A percentile compares a stretch with the other conserved stretches of the same genome.
These are phyloP conservation scores for Cirrhinus molitorella DNA, from an alignment of 2,797 vertebrate genomes.

Conservation along the genomic window DNA sequence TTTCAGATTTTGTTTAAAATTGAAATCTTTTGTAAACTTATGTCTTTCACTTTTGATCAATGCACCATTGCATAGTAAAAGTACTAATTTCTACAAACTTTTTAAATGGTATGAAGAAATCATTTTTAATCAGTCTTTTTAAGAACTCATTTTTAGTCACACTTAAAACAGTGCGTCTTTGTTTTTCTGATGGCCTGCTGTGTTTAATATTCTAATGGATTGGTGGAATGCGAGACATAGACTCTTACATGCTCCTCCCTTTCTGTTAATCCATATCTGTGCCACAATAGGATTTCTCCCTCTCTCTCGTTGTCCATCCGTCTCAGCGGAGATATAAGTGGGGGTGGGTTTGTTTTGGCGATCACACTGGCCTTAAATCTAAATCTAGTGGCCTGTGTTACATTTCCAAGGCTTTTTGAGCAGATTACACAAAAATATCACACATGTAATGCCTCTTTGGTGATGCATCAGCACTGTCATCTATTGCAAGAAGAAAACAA, in stretches of 20 bases:
- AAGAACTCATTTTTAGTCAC: no score
- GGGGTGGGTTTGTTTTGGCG: neutral
- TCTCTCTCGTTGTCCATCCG: neutral
- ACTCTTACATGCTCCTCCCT: neutral
- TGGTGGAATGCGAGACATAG: neutral
- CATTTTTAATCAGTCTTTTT: no score
- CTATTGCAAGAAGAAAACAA: neutral
- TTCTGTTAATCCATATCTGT: constrained; percentile 41
- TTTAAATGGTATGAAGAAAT: no score
- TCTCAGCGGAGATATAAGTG: neutral
- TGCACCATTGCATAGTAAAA: neutral
- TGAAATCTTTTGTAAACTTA: neutral
- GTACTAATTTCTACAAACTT: neutral
- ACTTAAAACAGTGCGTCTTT: constrained; percentile 12
- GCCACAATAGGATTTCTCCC: constrained; percentile 17
- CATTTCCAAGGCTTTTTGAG: neutral
- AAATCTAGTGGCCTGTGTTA: constrained; percentile 2
- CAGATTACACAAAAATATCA: neutral
- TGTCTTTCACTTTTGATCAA: neutral
- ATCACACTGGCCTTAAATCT: constrained; percentile 19
- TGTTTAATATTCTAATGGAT: constrained; percentile 9
- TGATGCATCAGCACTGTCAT: neutral
- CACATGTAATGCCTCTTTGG: neutral
- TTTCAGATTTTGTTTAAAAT: neutral
- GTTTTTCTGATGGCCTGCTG: neutral